Conservation (phyloP, 2,113 vertebrate species). For the Rhinolophus ferrumequinum region DNA sequence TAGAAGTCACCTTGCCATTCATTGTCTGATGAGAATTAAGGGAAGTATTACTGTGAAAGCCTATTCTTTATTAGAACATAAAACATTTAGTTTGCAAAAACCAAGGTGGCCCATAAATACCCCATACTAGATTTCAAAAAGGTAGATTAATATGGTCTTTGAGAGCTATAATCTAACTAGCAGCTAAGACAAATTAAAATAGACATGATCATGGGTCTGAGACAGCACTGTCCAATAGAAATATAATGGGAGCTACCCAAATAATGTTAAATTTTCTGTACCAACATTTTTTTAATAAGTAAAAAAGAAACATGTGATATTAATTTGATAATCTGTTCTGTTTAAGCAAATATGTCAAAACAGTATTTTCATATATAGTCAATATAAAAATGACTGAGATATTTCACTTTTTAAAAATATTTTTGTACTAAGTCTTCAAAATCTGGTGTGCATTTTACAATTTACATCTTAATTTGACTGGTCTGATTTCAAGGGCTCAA, state of each 20-base stretch:
- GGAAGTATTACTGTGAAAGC: neutral
- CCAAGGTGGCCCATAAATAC: neutral
- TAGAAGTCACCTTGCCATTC: neutral
- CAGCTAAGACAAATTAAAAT: neutral
- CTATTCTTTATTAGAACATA: neutral
- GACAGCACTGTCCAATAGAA: neutral
- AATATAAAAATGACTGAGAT: neutral
- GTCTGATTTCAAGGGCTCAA: neutral
- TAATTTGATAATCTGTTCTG: neutral
- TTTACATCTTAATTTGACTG: neutral
- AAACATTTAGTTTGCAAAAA: constrained; percentile 1
- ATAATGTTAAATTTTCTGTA: neutral
- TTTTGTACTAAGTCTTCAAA: neutral
- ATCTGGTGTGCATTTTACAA: neutral
- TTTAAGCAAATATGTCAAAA: constrained; percentile 20
- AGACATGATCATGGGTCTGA: neutral
- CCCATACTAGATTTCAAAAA: neutral
- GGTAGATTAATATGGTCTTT: neutral
- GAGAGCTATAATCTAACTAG: neutral
- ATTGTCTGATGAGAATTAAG: neutral
- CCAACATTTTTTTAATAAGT: neutral
- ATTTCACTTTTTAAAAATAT: neutral
- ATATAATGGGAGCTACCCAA: neutral
- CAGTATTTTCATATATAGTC: neutral
- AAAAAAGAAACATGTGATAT: neutral